phyloP scores from a whole-genome alignment of 2,797 vertebrate species.

The Hipposideros larvatus region DNA sequence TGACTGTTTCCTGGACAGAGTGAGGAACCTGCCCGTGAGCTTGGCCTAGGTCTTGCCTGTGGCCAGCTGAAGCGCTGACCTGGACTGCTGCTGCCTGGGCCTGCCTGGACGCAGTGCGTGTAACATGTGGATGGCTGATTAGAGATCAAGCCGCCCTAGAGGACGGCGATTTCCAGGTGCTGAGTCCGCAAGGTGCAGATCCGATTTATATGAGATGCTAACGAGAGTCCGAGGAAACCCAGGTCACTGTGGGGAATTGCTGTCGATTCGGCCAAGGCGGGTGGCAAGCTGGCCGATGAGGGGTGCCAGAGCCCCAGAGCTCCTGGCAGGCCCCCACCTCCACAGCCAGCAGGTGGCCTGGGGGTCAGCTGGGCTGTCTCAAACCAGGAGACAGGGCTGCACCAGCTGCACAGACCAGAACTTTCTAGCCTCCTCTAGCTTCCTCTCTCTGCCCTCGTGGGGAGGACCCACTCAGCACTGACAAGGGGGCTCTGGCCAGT shows the following conservation, averaged over 20 bases:
- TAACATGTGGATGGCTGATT: not conserved
- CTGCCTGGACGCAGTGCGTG: accelerated
- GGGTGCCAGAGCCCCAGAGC: not conserved
- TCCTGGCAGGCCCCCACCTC: not conserved
- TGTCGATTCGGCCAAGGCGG: not conserved
- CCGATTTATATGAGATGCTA: not conserved
- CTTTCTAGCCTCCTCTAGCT: not conserved
- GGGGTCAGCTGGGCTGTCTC: not conserved
- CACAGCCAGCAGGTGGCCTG: not conserved
- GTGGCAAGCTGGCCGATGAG: not conserved
- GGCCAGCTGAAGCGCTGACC: accelerated
- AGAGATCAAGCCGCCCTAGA: accelerated
- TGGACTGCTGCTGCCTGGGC: not conserved
- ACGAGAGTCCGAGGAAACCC: not conserved
- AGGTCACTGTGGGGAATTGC: accelerated
- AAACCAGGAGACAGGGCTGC: not conserved
- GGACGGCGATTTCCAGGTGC: not conserved
- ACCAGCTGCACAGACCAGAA: not conserved
- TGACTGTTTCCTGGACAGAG: accelerated
- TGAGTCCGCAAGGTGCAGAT: not conserved
- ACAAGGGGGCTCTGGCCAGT: no score
- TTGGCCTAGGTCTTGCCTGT: not conserved
- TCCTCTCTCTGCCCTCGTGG: no score
- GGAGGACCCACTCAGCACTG: not conserved
- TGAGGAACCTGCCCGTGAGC: accelerated